A percentile compares a stretch with the other conserved stretches of the same genome.
These are phyloP conservation scores for Channa argus DNA, from an alignment of 2,113 vertebrate genomes.

Conservation along the genomic window DNA sequence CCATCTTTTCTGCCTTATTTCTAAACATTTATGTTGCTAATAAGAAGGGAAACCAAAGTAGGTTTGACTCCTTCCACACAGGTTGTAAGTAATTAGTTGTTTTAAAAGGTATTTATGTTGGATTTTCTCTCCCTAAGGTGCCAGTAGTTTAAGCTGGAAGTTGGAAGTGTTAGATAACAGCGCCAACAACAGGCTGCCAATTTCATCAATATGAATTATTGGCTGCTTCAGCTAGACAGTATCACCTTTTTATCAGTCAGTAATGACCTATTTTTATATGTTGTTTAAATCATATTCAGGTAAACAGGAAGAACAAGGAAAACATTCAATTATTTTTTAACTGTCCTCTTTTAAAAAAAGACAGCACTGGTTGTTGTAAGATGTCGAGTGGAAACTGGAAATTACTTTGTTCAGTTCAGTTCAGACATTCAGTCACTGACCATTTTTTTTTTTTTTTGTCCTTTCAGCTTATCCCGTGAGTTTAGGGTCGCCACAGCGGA, in stretches of 20 bases:
- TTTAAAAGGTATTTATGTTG: conserved; percentile 37
- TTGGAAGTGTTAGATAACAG: background rate
- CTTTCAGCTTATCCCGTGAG: too few species aligned
- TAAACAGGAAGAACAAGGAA: background rate
- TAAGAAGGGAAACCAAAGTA: background rate
- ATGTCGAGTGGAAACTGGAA: background rate
- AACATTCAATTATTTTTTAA: background rate
- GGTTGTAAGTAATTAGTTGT: conserved; percentile 31
- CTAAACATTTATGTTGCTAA: conserved; percentile 39
- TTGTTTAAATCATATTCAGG: background rate
- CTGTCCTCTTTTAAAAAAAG: background rate
- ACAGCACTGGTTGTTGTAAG: background rate
- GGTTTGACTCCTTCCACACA: background rate
- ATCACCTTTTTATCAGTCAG: background rate
- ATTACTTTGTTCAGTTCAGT: background rate
- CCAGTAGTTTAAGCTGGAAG: background rate
- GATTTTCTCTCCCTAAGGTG: background rate
- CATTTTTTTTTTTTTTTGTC: too few species aligned
- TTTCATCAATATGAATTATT: background rate
- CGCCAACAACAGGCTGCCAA: background rate
- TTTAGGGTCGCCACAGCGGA: too few species aligned
- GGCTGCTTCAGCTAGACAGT: background rate
- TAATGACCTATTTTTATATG: background rate
- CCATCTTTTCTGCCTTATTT: conserved; percentile 14
- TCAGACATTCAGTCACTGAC: too few species aligned